phyloP scores from a whole-genome alignment of 2,888 invertebrate species.

The Acanthosepion esculentum region DNA sequence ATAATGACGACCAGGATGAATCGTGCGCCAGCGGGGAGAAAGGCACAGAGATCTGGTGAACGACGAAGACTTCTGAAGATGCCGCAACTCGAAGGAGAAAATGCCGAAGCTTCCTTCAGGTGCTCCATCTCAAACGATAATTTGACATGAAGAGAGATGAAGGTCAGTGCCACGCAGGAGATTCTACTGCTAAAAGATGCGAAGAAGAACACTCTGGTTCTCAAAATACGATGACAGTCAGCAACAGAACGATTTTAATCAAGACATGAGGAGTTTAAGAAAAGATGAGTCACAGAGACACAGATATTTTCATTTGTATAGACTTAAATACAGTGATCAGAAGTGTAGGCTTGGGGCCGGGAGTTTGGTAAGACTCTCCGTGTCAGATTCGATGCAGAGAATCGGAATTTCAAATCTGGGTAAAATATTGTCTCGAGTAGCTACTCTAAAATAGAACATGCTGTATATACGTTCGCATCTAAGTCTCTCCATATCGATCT shows the following conservation, averaged over 20 bases:
- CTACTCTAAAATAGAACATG: too few species aligned
- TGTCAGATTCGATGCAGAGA: neutral
- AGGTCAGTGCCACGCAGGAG: neutral
- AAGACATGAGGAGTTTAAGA: neutral
- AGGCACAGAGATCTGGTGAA: neutral
- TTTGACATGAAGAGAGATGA: slow-evolving; percentile 33
- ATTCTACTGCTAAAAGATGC: neutral
- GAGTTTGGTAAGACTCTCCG: neutral
- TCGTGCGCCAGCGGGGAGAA: neutral
- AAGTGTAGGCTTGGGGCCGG: neutral
- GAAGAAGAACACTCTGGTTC: neutral
- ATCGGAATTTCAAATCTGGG: neutral
- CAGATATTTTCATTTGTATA: neutral
- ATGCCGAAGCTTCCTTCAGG: neutral
- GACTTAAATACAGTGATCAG: neutral
- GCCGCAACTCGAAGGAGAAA: slow-evolving; percentile 6
- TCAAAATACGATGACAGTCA: neutral
- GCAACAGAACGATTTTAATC: neutral
- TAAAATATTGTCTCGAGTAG: too few species aligned
- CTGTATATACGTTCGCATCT: too few species aligned
- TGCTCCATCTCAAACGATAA: neutral
- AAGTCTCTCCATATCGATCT: neutral
- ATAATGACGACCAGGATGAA: neutral
- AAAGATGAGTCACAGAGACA: neutral
- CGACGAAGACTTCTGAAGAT: slow-evolving; percentile 33